Evolutionary conservation across 2,888 invertebrate genomes (phyloP).

Genomic region (Reticulitermes lucifugus): DNA sequence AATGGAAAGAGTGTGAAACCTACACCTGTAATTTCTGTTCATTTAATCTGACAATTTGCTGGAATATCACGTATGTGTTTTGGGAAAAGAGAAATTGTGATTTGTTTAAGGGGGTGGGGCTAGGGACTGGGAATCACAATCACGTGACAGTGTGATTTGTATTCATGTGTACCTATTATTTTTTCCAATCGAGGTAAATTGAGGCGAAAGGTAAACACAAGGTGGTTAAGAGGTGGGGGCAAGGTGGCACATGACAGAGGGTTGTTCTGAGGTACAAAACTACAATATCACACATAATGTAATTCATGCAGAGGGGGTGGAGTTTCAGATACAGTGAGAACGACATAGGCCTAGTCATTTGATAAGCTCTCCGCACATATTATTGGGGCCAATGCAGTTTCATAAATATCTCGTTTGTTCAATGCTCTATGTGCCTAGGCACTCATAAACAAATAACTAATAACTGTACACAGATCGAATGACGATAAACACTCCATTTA

Average conservation of each 20-base stretch:
- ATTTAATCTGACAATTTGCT: constrained; percentile 34
- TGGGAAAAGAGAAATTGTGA: constrained; percentile 29
- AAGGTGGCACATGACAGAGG: background rate
- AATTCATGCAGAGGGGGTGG: background rate
- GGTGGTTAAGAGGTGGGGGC: background rate
- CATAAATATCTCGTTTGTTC: background rate
- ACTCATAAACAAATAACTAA: background rate
- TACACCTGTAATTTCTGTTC: constrained; percentile 26
- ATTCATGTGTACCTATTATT: constrained; percentile 4
- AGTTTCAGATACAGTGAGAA: background rate
- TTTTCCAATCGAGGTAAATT: constrained; percentile 29
- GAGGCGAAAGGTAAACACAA: background rate
- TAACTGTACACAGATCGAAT: constrained; percentile 5
- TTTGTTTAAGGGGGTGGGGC: background rate
- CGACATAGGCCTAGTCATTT: background rate
- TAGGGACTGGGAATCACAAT: constrained; percentile 19
- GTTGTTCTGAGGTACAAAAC: constrained; percentile 10
- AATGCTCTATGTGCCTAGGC: background rate
- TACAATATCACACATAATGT: constrained; percentile 12
- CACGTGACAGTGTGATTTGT: constrained; percentile 43
- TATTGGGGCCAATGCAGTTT: background rate
- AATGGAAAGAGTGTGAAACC: background rate
- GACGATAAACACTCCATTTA: background rate
- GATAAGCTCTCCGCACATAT: background rate
- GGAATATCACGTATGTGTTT: constrained; percentile 15